These are phyloP conservation scores for Tapirus terrestris DNA, from an alignment of 2,113 vertebrate species.

Conservation along the genomic window DNA sequence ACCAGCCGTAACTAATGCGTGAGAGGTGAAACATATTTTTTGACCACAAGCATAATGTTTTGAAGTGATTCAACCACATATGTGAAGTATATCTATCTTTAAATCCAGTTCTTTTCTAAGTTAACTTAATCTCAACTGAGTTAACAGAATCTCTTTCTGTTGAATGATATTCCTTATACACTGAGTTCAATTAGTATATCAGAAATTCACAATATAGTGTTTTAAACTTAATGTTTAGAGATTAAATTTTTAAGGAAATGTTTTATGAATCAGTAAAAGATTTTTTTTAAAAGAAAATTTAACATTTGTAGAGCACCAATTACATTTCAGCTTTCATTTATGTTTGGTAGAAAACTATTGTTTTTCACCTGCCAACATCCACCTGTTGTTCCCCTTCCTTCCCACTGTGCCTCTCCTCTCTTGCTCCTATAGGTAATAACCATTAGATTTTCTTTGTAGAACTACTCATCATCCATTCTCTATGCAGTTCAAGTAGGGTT, in stretches of 20 bases:
- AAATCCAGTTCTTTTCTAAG: not conserved
- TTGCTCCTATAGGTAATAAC: not conserved
- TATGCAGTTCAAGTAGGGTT: not conserved
- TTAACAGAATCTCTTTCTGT: not conserved
- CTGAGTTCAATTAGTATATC: not conserved
- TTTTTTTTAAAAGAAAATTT: not conserved
- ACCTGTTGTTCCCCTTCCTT: no score
- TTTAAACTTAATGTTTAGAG: slow-evolving; percentile 2
- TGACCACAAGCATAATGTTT: not conserved
- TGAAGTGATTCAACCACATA: not conserved
- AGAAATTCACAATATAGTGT: not conserved
- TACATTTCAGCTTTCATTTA: not conserved
- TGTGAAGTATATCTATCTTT: not conserved
- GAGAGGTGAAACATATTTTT: not conserved
- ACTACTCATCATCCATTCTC: not conserved
- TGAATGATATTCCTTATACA: not conserved
- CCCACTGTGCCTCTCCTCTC: not conserved
- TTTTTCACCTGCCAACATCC: not conserved
- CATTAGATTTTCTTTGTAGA: not conserved
- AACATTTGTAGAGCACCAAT: not conserved
- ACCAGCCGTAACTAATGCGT: not conserved
- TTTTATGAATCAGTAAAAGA: not conserved
- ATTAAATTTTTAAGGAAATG: not conserved
- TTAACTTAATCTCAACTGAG: not conserved
- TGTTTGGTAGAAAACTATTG: not conserved